Base-by-base conservation (phyloP, 2,113 vertebrate genomes). In the Eleginops maclovinus region DNA sequence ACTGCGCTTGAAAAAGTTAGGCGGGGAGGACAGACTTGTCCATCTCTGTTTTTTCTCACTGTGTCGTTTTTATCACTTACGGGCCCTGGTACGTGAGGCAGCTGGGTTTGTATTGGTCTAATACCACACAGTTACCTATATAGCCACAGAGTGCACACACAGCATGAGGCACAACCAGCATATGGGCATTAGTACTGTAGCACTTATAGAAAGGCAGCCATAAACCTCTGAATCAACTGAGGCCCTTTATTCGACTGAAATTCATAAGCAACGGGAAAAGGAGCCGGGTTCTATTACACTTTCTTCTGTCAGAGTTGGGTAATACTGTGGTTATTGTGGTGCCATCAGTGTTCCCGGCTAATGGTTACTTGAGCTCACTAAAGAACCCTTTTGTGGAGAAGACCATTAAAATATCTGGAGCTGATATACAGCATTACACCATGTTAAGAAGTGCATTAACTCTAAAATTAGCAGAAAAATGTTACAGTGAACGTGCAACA, bases 21-120 rank as follows among this genome's bases (percentile, higher is more conserved):
- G 77, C 60, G 65, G 12, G 50, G 81, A 80, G 59, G 84, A 86
- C 77, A 84, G 90, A 89, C 86, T 86, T 44, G 81, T 91, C 85
- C 88, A 91, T 88, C 84, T 93, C 91, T 94, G 92, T 87, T 91
- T 92, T 92, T 88, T 89, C 89, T 94, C 93, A 94, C 80, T 72
- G 68, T 92, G 90, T 92, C 90, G 55, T 92, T 93, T 94, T 93
- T 93, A 94, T 94, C 92, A 91, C 92, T 88, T 79, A 68, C 72
- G 87, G 77, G 85, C 59, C 83, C 65, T 83, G 77, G 86, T 87
- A 77, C 49, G 66, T 51, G 72, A 76, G 83, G 84, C 84, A 69
- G 73, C 81, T 82, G 69, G 70, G 78, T 79, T 59, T 82, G 46
- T 78, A 76, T 56, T 82, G 51, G 77, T 80, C 82, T 82, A 85